phyloP scores from a whole-genome alignment of 2,113 vertebrate genomes.

The Lagopus muta region DNA sequence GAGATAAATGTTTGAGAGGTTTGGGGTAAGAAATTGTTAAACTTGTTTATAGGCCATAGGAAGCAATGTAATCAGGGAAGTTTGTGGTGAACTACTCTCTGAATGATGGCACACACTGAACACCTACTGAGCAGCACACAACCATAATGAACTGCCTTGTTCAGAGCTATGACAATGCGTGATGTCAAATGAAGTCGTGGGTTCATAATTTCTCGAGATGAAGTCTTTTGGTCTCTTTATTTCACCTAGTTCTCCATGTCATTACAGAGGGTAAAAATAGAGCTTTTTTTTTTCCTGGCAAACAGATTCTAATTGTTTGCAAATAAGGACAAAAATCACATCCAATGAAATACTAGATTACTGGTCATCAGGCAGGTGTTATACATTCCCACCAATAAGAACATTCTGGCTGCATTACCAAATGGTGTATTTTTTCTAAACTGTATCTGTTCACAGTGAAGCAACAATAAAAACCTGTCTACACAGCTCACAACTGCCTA shows the following conservation, averaged over 20 bases:
- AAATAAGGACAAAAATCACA: not conserved
- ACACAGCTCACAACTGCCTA: not conserved
- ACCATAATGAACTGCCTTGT: not conserved
- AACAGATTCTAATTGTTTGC: not conserved
- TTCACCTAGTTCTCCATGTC: not conserved
- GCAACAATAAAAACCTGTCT: not conserved
- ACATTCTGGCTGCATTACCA: not conserved
- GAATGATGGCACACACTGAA: not conserved
- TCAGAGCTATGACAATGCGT: not conserved
- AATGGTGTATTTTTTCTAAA: not conserved
- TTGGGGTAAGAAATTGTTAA: not conserved
- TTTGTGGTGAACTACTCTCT: not conserved
- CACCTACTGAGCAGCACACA: not conserved
- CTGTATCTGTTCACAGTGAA: not conserved
- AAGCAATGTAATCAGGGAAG: not conserved
- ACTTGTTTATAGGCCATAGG: not conserved
- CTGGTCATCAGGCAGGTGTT: not conserved
- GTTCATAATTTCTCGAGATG: not conserved
- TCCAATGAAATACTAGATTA: not conserved
- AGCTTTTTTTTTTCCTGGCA: not conserved
- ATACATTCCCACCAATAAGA: not conserved
- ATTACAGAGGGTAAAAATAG: not conserved
- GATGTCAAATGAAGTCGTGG: not conserved
- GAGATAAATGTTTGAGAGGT: not conserved
- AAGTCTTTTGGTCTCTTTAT: not conserved